Evolutionary conservation across 1,140 invertebrate genomes (phyloP).

Genomic region (Drosophila cardini): DNA sequence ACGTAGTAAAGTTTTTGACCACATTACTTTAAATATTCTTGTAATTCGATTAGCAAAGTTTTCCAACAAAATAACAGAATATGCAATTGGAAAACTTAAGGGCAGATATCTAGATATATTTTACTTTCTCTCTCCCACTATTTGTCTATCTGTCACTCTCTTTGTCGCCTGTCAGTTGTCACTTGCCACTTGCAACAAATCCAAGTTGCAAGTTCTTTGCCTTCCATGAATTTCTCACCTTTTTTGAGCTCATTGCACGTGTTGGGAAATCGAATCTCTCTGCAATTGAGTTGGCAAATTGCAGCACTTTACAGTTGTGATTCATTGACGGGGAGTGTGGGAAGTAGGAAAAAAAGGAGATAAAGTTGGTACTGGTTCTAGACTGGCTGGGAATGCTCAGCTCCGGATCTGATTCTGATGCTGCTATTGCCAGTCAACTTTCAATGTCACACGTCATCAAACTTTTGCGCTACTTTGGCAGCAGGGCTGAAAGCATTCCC

Average conservation of each 20-base stretch:
- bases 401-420: slow-evolving; percentile 1
- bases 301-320: slow-evolving; percentile 49
- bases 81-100: slow-evolving; percentile 1
- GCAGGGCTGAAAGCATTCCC: slow-evolving; percentile 12
- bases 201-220: slow-evolving; percentile 6
- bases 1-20: slow-evolving; percentile 5
- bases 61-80: slow-evolving; percentile 11
- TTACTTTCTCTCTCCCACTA: not conserved
- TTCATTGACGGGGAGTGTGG: not conserved
- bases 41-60: slow-evolving; percentile 28
- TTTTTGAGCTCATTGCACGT: slow-evolving; percentile 23
- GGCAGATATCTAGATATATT: slow-evolving; percentile 6
- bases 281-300: slow-evolving; percentile 67
- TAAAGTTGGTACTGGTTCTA: not conserved
- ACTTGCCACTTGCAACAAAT: slow-evolving; percentile 3
- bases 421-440: slow-evolving; percentile 57
- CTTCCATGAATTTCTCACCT: slow-evolving; percentile 28
- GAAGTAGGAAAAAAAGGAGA: not conserved
- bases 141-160: not conserved
- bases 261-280: slow-evolving; percentile 16
- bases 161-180: slow-evolving; percentile 7
- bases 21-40: not conserved
- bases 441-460: slow-evolving; percentile 82
- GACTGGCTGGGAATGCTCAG: slow-evolving; percentile 14
- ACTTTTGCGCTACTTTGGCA: slow-evolving; percentile 56